phyloP scores from a whole-genome alignment of 2,797 vertebrate genomes.

The Oreochromis grahami region DNA sequence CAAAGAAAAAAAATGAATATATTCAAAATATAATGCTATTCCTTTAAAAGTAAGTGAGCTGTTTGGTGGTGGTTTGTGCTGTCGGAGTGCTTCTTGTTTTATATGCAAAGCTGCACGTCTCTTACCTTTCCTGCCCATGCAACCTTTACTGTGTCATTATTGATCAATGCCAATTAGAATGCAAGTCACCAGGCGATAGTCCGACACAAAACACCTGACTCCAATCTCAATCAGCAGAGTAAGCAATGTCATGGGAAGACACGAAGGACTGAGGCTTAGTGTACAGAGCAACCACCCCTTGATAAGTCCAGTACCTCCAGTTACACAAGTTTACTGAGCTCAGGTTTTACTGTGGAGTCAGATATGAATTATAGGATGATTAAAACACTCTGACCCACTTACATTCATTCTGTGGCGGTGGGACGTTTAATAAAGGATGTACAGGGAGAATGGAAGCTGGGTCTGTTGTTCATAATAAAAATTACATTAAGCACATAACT shows the following conservation, averaged over 20 bases:
- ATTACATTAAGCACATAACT: background rate
- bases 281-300: background rate
- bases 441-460: background rate
- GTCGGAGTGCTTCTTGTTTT: background rate
- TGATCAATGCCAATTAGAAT: conserved; percentile 43
- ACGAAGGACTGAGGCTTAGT: background rate
- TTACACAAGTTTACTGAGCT: background rate
- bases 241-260: background rate
- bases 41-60: background rate
- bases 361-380: background rate
- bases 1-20: background rate
- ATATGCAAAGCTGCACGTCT: background rate
- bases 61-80: background rate
- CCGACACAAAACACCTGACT: conserved; percentile 16
- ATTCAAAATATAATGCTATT: background rate
- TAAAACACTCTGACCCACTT: background rate
- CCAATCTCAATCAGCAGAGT: conserved; percentile 6
- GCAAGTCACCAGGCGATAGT: background rate
- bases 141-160: conserved; percentile 30
- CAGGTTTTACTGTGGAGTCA: background rate
- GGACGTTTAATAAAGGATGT: background rate
- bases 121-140: background rate
- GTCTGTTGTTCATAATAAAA: background rate
- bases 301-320: background rate
- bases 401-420: background rate